Evolutionary conservation across 2,888 invertebrate species (phyloP), one percentile per base, ranked within the genome.

Genomic region (Acrobeloides nanus): DNA sequence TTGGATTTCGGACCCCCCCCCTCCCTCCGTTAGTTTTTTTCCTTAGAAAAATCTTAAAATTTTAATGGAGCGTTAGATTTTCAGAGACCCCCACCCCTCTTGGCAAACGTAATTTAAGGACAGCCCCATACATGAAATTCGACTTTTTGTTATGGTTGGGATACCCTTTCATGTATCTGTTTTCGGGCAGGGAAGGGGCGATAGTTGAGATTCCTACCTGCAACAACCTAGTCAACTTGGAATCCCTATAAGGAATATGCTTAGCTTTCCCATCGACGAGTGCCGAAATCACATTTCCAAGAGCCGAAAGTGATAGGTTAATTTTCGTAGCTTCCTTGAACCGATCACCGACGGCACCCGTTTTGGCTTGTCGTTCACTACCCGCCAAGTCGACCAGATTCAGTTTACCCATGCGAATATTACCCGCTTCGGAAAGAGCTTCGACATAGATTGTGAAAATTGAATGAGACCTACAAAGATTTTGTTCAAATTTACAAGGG

Each of bases 301-400:
- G 76, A 0, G 88, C 88, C 10, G 87, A 87, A 24, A 89, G 76
- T 0, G 86, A 87, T 40, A 89, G 75, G 77, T 89, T 89, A 49
- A 88, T 89, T 76, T 87, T 88, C 0, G 86, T 86, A 0, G 87
- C 88, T 76, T 89, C 88, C 68, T 85, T 87, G 24, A 89, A 76
- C 12, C 88, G 78, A 54, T 86, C 85, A 0, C 88, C 88, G 6
- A 84, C 83, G 0, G 88, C 86, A n/a, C 86, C 87, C 20, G 53
- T 51, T 75, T 88, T 86, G 3, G 83, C 81, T 74, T 88, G 88
- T 49, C 88, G 76, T 70, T 89, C 89, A 23, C 86, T 86, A 5
- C 89, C 89, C 1, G 89, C 89, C 63, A 89, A 76, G 77, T 89
- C 89, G 0, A 89, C 89, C 45, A 89, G 76, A 74, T 88, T 87